These are phyloP conservation scores for Equus quagga DNA, from an alignment of 2,113 vertebrate genomes.

Conservation along the genomic window DNA sequence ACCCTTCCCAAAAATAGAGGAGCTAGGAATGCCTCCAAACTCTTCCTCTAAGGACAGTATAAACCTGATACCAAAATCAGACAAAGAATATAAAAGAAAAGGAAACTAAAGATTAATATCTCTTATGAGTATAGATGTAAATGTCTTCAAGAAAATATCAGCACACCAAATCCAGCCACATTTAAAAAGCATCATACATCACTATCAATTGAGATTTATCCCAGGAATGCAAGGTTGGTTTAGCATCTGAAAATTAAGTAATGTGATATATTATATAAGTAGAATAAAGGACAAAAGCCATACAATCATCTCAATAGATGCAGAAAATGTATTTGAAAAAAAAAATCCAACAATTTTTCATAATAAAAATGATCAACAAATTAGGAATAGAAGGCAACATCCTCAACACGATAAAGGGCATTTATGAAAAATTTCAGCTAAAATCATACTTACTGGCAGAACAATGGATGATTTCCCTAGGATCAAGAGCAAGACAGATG, in stretches of 20 bases:
- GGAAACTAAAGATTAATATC: neutral
- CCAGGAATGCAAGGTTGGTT: neutral
- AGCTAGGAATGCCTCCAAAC: neutral
- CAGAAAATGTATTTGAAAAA: neutral
- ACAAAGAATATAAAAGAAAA: neutral
- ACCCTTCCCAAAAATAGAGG: neutral
- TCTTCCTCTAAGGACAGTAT: neutral
- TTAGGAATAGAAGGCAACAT: neutral
- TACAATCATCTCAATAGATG: neutral
- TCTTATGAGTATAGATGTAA: neutral
- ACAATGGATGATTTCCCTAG: neutral
- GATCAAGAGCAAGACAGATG: neutral
- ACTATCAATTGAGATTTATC: neutral
- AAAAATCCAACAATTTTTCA: neutral
- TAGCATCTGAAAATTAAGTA: conserved; percentile 12
- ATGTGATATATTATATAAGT: neutral
- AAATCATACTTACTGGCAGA: neutral
- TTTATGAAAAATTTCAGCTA: neutral
- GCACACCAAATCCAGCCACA: neutral
- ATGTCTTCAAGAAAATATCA: conserved; percentile 15
- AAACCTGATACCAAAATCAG: neutral
- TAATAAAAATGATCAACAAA: neutral
- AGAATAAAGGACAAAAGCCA: neutral
- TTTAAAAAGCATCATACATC: neutral
- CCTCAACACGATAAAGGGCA: neutral